phyloP scores from a whole-genome alignment of 2,888 invertebrate genomes.

The Pteria penguin region DNA sequence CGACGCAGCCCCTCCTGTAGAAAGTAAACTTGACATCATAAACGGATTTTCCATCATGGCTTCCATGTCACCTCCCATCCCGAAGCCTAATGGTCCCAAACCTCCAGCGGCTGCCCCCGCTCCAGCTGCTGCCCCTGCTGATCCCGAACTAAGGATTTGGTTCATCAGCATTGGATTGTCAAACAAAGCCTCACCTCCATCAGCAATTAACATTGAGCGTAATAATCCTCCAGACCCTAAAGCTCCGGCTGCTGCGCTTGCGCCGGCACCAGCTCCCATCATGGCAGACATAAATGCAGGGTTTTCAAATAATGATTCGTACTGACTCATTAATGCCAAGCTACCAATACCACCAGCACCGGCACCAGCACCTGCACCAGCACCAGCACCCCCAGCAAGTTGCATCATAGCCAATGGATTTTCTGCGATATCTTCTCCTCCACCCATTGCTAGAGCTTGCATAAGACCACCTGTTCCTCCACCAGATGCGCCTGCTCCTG shows the following conservation, averaged over 20 bases:
- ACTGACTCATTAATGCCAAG: neutral
- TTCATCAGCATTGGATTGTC: slow-evolving; percentile 3
- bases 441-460: neutral
- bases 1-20: neutral
- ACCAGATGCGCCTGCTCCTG: neutral
- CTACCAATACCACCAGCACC: neutral
- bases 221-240: neutral
- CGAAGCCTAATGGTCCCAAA: neutral
- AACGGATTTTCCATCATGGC: neutral
- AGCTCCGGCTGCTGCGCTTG: neutral
- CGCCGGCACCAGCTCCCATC: neutral
- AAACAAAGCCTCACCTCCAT: neutral
- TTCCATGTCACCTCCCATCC: neutral
- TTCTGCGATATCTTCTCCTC: neutral
- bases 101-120: neutral
- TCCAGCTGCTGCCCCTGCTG: neutral
- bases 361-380: neutral
- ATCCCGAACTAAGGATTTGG: neutral
- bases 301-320: neutral
- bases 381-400: neutral
- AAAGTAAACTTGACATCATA: neutral
- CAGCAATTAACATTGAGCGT: neutral
- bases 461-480: neutral
- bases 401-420: neutral
- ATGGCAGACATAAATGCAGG: neutral